These are phyloP conservation scores for Melanostigma gelatinosum DNA, from an alignment of 2,113 vertebrate genomes.

Conservation along the genomic window DNA sequence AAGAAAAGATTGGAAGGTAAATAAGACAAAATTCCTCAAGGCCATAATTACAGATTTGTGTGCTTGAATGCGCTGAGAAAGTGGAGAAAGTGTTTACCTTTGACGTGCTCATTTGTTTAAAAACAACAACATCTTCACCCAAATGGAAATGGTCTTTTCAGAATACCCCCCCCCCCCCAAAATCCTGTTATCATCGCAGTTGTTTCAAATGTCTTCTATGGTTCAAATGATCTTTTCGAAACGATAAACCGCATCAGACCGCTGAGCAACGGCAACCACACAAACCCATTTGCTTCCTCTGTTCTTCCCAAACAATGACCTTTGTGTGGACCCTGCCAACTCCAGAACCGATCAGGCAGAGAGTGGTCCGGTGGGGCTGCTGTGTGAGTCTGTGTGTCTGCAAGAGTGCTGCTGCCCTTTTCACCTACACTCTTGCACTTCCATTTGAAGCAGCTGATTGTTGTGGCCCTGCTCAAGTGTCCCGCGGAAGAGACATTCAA, in stretches of 20 bases:
- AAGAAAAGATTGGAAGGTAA: neutral
- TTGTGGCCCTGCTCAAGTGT: constrained; percentile 56
- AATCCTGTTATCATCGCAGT: neutral
- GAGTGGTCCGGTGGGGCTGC: constrained; percentile 41
- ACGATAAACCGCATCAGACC: neutral
- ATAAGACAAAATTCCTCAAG: neutral
- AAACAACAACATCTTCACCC: neutral
- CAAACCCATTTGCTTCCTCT: constrained; percentile 37
- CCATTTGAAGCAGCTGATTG: constrained; percentile 68
- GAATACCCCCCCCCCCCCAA: neutral
- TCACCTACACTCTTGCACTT: constrained; percentile 58
- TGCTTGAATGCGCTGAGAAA: neutral
- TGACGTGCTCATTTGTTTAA: neutral
- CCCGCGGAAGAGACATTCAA: constrained; percentile 52
- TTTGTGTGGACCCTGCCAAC: constrained; percentile 56
- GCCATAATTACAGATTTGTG: neutral
- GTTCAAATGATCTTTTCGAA: neutral
- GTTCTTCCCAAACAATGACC: constrained; percentile 55
- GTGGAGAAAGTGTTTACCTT: neutral
- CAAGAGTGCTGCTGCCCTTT: constrained; percentile 69
- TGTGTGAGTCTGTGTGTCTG: constrained; percentile 33
- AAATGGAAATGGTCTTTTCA: neutral
- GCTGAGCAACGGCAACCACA: neutral
- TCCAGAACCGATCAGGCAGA: constrained; percentile 52
- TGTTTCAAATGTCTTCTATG: neutral